Base-by-base conservation (phyloP, 2,888 invertebrate species). In the Eurois occulta region DNA sequence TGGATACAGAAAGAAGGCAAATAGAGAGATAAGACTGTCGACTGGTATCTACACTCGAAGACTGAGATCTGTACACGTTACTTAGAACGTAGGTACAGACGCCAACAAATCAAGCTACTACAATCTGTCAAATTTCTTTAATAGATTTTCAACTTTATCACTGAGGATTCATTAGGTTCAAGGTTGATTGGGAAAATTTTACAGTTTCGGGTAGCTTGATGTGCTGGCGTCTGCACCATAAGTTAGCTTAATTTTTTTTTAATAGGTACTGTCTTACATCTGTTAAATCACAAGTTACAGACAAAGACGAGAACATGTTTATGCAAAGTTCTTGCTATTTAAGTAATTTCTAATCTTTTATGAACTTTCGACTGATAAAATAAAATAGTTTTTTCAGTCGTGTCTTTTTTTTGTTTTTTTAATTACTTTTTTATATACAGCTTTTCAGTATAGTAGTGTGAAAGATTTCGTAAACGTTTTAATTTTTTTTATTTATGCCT, bases 11-110 rank as follows among this genome's bases (percentile, higher is more conserved):
- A 75, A 77, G 7, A 77, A 46, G 11, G 52, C 43, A 55, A 75
- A 82, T 46, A 55, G 21, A 38, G 13, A 62, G 75, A 65, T 68
- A 80, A 72, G 58, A 43, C 13, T 43, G 16, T 41, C 0, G 43
- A 13, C 65, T 41, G 11, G 10, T 18, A 21, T 13, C 32, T 38
- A 18, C 18, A 48, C 21, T 68, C 7, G 13, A 18, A 43, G 24
- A 18, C 8, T 16, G 65, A 41, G n/a, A 41, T 41, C 6, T 65
- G 8, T 18, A 10, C 16, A 65, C n/a, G 18, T 41, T n/a, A n/a
- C 16, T 41, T 41, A 65, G 41, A 7, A 32, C 60, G 3, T 24
- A 52, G 11, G 24, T 62, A 35, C 32, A n/a, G n/a, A n/a, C n/a
- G n/a, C n/a, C n/a, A n/a, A n/a, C n/a, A n/a, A n/a, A n/a, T n/a